A percentile compares a stretch with the other conserved stretches of the same genome.
phyloP scores from a whole-genome alignment of 2,888 invertebrate species.

The Acholoe squamosa region DNA sequence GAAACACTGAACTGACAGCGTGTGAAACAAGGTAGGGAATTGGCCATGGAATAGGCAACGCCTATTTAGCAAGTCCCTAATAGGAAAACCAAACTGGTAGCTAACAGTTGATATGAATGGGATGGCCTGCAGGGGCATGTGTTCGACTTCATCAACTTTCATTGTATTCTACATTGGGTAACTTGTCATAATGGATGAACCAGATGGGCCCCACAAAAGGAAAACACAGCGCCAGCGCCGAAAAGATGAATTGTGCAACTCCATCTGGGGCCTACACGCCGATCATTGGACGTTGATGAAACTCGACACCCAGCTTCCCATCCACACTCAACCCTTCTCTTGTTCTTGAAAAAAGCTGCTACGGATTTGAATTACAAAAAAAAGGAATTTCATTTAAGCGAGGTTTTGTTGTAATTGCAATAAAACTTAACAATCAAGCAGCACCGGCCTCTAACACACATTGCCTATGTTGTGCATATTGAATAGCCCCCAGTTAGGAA shows the following conservation, averaged over 20 bases:
- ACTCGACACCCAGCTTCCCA: too few relatives aligned
- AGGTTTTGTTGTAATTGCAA: not conserved
- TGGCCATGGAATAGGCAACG: too few relatives aligned
- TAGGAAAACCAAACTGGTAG: too few relatives aligned
- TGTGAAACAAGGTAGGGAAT: too few relatives aligned
- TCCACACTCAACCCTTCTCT: not conserved
- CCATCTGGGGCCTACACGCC: not conserved
- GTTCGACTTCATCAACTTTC: constrained; percentile 19
- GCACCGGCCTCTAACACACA: not conserved
- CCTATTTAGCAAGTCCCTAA: too few relatives aligned
- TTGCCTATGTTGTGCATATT: not conserved
- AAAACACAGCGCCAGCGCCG: not conserved
- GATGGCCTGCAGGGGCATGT: not conserved
- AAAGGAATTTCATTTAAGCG: not conserved
- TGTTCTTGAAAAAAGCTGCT: constrained; percentile 5
- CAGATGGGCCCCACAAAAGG: constrained; percentile 11
- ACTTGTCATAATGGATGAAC: not conserved
- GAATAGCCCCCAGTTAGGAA: not conserved
- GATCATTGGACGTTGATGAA: not conserved
- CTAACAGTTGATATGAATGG: not conserved
- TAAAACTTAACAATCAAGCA: constrained; percentile 14
- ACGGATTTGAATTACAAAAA: not conserved
- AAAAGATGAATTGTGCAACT: constrained; percentile 20
- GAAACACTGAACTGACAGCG: too few relatives aligned
- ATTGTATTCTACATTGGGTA: constrained; percentile 15